Evolutionary conservation across 2,797 vertebrate species (phyloP), one percentile per base, ranked within the genome.

Genomic region (Botia kubotai): DNA sequence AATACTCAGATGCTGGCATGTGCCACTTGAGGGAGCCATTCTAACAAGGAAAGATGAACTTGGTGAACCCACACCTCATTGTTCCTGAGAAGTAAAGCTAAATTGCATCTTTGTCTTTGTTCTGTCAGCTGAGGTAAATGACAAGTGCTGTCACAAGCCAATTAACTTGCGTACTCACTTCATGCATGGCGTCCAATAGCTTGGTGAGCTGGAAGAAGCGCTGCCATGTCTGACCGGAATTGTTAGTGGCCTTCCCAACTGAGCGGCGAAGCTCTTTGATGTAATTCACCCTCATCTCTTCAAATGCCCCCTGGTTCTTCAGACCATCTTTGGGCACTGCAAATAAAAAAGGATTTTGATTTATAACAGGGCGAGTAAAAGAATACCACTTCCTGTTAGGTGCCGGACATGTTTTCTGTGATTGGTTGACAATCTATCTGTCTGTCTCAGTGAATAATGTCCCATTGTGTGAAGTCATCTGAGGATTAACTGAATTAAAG

Each of bases 141-240:
- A 46, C 70, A 60, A 36, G 16, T 26, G 69, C 39, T 29, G 50
- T 16, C 11, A 58, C 39, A 39, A 16, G 50, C 2, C 55, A 36
- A 16, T n/a, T 3, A 1, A 13, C 26, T 14, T 74, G 1, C 33
- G 6, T 16, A 70, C 98, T 97, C 94, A 99, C 98, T 87, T 99
- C 97, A 88, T 99, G 98, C 97, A 99, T 98, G 95, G 97, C 96
- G 83, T 99, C 98, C 90, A 99, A 95, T 85, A 99, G 96, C 93
- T 99, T 99, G 92, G 98, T 99, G 94, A 99, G 95, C 93, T 99
- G 97, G 94, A 98, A 99, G 95, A 99, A 99, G 89, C 98, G 96
- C 91, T 99, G 97, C 98, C 98, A 99, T 89, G 97, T 98, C 94
- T 99, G 98, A 89, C 97, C 97, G 55, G 97, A 97, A 92, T 96